phyloP scores from a whole-genome alignment of 2,888 invertebrate species.

The Lissonota sp. region DNA sequence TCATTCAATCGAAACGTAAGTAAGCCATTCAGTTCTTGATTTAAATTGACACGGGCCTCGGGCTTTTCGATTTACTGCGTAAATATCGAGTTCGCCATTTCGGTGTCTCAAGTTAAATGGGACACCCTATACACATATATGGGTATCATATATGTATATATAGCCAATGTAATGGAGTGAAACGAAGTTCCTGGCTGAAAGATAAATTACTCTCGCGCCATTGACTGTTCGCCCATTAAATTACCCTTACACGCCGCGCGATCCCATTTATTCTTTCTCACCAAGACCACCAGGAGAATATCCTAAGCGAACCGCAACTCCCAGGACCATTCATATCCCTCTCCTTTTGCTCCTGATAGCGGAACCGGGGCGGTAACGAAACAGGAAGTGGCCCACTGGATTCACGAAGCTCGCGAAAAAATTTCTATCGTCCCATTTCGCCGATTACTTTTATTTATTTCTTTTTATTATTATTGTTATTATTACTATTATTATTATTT shows the following conservation, averaged over 20 bases:
- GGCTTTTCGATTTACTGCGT: no score
- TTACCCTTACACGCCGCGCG: constrained; percentile 65
- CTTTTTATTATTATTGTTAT: neutral
- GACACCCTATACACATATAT: neutral
- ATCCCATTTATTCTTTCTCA: constrained; percentile 38
- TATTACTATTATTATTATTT: no score
- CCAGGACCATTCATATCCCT: constrained; percentile 10
- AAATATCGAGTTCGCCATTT: no score
- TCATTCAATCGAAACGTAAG: no score
- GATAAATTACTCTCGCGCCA: constrained; percentile 74
- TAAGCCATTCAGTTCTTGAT: no score
- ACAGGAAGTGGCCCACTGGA: constrained; percentile 32
- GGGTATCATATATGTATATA: no score
- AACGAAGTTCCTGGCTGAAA: constrained; percentile 64
- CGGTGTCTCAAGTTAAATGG: no score
- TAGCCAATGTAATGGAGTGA: constrained; percentile 44
- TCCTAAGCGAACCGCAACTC: neutral
- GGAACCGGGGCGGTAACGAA: neutral
- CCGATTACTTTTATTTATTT: no score
- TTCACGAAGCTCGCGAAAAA: constrained; percentile 35
- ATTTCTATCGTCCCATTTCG: no score
- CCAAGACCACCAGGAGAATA: constrained; percentile 9
- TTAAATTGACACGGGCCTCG: no score
- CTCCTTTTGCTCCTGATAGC: neutral
- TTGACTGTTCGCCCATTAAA: constrained; percentile 75